Base-by-base conservation (phyloP, 2,888 invertebrate species). In the Cheilosia urbana region DNA sequence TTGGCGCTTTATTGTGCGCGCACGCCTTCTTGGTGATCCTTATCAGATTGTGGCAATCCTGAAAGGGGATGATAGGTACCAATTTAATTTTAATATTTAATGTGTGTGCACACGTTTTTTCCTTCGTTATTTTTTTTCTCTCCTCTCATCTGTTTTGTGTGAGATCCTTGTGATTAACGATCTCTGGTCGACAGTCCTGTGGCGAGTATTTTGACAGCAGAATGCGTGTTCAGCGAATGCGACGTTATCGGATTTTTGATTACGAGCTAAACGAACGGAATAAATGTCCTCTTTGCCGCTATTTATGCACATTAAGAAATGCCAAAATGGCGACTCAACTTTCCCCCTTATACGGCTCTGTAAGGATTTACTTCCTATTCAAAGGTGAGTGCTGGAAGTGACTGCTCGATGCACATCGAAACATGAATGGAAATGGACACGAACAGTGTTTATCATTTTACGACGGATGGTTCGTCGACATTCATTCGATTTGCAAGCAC, bases 201-300 rank as follows among this genome's bases (percentile, higher is more conserved):
- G 34, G 66, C 40, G 68, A 49, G 51, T 78, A 73, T 83, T 79
- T 83, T 78, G 83, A 83, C 83, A 83, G 73, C 17, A 73, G 72
- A 79, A 79, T 83, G 83, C 83, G 63, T 73, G 78, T 37, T 37
- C 37, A 37, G 37, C 66, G 42, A 72, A 83, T 49, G 7, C 30
- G 72, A 83, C 66, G 83, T 84, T 84, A 84, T 84, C 84, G 49
- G 75, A 75, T 75, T 75, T 75, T 13, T 53, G 75, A 79, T 75
- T 83, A 47, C 66, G 47, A 72, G 27, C 69, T 79, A 79, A 79
- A 83, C 68, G 83, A 73, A 83, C 45, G 73, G 79, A 83, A 83
- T 78, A 83, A 79, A 79, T 69, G 68, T 34, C 62, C 57, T 69
- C 65, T 83, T 83, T 51, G 47, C 63, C 68, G 79, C 73, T 51